Evolutionary conservation across 2,888 invertebrate species (phyloP), one percentile per base, ranked within the genome.

Genomic region (Desoria tigrina): DNA sequence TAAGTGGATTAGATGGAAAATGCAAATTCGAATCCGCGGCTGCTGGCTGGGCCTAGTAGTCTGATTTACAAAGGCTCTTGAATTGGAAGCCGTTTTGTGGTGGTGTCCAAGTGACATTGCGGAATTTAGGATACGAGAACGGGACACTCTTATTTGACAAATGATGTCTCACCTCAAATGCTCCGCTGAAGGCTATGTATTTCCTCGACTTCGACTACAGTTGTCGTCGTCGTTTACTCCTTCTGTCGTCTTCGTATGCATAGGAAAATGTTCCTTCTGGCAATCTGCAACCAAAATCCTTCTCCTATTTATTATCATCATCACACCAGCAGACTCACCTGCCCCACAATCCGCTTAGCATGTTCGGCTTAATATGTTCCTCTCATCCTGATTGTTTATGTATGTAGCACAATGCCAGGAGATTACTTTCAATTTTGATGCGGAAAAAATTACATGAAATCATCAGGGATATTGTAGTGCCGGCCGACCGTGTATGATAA

Each of bases 371-470:
- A 45, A 45, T 45, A 45, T 45, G 45, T n/a, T 6, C 16, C 21
- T 45, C 21, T 45, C n/a, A n/a, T n/a, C n/a, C n/a, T 45, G 45
- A 45, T 45, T 45, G 45, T 45, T 45, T 45, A 45, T 45, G 45
- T 16, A 45, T 45, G n/a, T 45, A 45, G 58, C 58, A 49, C 45
- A 58, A 58, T 45, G 58, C 42, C 58, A 58, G 58, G 42, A 37
- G 57, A 58, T 58, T 58, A 58, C 58, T 58, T 58, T 58, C 58
- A 58, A 42, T 58, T 58, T 58, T 51, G 51, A 51, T 51, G 51
- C 51, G 51, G 51, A 51, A 51, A 51, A 51, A 51, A 51, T 51
- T 51, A 18, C 49, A 7, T 49, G 16, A 39, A 39, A 16, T 39
- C 9, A 45, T 45, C 45, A 45, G n/a, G 9, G 45, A 9, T 45